These are phyloP conservation scores for Crambe crambe DNA, from an alignment of 37 sponge, comb jelly and placozoan species.

Conservation along the genomic window DNA sequence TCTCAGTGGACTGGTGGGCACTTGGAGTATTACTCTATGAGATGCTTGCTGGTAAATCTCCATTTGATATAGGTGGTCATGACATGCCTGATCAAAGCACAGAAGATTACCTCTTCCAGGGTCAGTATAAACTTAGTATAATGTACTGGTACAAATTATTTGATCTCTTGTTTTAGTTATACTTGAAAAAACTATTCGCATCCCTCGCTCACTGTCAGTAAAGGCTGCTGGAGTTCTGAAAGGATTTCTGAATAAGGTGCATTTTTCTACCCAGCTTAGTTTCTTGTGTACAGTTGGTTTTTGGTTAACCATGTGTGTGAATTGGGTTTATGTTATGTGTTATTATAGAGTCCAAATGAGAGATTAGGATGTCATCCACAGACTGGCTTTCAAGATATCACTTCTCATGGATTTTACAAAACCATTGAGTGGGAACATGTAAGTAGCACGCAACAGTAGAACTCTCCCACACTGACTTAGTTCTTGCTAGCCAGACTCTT, in stretches of 20 bases:
- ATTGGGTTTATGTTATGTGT: not conserved
- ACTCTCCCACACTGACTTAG: too few species aligned
- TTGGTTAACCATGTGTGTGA: too few species aligned
- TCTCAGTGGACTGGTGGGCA: constrained; percentile 99
- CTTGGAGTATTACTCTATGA: constrained; percentile 96
- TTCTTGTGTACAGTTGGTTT: too few species aligned
- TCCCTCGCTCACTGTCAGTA: constrained; percentile 91
- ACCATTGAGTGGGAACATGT: constrained; percentile 97
- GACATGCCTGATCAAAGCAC: constrained; percentile 94
- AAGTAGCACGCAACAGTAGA: constrained; percentile 35
- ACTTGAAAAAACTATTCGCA: constrained; percentile 93
- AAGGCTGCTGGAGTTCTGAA: constrained; percentile 89
- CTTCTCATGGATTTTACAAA: constrained; percentile 84
- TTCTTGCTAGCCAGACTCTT: too few species aligned
- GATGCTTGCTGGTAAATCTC: constrained; percentile 96
- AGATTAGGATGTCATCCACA: constrained; percentile 92
- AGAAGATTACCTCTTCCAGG: constrained; percentile 97
- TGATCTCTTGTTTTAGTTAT: constrained; percentile 58
- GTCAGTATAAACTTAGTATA: constrained; percentile 27
- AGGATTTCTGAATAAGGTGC: constrained; percentile 83
- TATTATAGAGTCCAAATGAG: constrained; percentile 74
- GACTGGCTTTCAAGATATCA: constrained; percentile 86
- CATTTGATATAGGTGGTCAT: constrained; percentile 89
- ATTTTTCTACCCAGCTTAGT: constrained; percentile 9
- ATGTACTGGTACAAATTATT: too few species aligned